Conservation (phyloP, 2,797 vertebrate genomes). For the Arremon aurantiirostris region DNA sequence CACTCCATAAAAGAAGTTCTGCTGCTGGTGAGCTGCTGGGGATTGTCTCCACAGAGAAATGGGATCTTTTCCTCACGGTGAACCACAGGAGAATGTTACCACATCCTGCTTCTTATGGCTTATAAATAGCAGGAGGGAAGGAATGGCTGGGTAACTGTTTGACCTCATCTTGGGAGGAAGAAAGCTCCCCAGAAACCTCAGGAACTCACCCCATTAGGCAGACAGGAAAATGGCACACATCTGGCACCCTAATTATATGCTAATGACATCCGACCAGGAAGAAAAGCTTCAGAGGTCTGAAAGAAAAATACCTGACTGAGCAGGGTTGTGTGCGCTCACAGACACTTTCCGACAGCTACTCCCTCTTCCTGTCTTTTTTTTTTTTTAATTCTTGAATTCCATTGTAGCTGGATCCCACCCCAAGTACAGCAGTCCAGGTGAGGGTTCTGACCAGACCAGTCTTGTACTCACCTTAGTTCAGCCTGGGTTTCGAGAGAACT, state of each 20-base stretch:
- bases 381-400: too few species aligned
- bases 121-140: conserved; percentile 20
- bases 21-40: background rate
- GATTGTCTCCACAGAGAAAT: conserved; percentile 37
- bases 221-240: background rate
- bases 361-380: background rate
- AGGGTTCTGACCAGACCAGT: too few species aligned
- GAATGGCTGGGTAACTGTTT: conserved; percentile 31
- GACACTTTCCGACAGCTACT: background rate
- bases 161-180: background rate
- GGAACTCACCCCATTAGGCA: conserved; percentile 8
- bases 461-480: too few species aligned
- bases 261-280: conserved; percentile 7
- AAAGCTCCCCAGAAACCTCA: background rate
- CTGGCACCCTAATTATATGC: conserved; percentile 44
- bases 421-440: too few species aligned
- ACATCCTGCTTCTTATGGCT: background rate
- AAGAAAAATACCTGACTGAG: conserved; percentile 3
- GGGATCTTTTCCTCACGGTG: conserved; percentile 44
- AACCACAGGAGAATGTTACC: conserved; percentile 37
- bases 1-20: background rate
- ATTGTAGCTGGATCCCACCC: too few species aligned
- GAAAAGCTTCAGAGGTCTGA: background rate
- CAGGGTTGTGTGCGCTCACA: background rate
- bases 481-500: too few species aligned